Evolutionary conservation across 64 coral and sea anemone genomes (phyloP), one percentile per base, ranked within the genome.

Genomic region (Catalaphyllia jardinei): DNA sequence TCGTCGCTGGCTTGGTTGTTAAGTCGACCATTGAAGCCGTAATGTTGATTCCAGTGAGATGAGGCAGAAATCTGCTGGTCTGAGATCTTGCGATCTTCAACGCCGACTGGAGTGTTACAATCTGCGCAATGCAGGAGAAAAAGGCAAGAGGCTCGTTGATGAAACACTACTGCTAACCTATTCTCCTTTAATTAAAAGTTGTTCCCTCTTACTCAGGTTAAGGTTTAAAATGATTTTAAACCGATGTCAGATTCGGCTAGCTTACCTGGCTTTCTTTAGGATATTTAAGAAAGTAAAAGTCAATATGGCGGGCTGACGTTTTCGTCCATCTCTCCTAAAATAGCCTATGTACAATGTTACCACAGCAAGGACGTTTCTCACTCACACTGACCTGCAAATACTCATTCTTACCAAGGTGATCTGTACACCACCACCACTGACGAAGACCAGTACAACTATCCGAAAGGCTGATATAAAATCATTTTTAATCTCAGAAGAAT

Each of bases 31-130:
- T 88, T 81, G 31, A 25, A 93, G 19, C 82, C 88, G 0, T 39
- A 78, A 60, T 96, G 95, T 28, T 93, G 72, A 18, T 96, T 93
- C 83, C 92, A 93, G 49, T 96, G 91, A 7, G 95, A 93, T 5
- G 95, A 96, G 4, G 95, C 91, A 0, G 88, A 82, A 11, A 96
- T 91, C 22, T 91, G 95, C 17, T 42, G 57, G 67, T 96, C 63
- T 12, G 74, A 27, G 62, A 96, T 93, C 33, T 64, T 87, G n/a
- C 92, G 20, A 82, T 91, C 78, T 64, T 96, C 88, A 46, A 96
- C 55, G 10, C 95, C 95, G 10, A 93, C 95, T n/a, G 88, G 79
- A 8, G 88, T 90, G 5, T 91, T 60, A 67, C 95, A 96, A 39
- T 96, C 95, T 96, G 67, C 6, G 22, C 8, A 24, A 77, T 12